These are phyloP conservation scores for Diachasmimorpha longicaudata DNA, from an alignment of 1,140 invertebrate genomes.

Conservation along the genomic window DNA sequence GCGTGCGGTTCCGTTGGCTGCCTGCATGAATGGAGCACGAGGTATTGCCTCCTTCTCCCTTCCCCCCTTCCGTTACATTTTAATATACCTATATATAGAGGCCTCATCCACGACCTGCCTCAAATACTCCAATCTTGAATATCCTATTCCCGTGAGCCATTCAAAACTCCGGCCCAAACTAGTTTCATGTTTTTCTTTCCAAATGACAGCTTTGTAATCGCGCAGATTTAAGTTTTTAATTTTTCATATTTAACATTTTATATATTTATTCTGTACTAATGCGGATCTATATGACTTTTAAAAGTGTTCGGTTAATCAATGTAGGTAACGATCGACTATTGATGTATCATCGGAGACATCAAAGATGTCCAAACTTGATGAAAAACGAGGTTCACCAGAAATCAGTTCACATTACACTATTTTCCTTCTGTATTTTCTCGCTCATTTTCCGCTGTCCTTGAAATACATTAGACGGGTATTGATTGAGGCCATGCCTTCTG, in stretches of 20 bases:
- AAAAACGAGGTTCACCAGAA: too few species aligned
- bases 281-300: too few species aligned
- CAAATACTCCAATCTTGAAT: slow-evolving; percentile 9
- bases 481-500: neutral
- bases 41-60: slow-evolving; percentile 7
- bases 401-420: too few species aligned
- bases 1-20: neutral
- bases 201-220: neutral
- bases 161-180: neutral
- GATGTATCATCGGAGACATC: too few species aligned
- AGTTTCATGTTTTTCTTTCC: neutral
- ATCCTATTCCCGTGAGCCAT: neutral
- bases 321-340: too few species aligned
- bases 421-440: neutral
- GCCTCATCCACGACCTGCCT: slow-evolving; percentile 23
- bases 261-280: too few species aligned
- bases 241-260: too few species aligned
- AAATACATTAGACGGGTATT: neutral
- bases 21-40: slow-evolving; percentile 23
- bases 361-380: too few species aligned
- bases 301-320: too few species aligned
- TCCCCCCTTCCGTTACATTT: neutral
- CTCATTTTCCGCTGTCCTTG: neutral
- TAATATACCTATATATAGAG: slow-evolving; percentile 9
- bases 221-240: neutral